Conservation (phyloP, 2,113 vertebrate genomes). For the Phoenicopterus ruber region DNA sequence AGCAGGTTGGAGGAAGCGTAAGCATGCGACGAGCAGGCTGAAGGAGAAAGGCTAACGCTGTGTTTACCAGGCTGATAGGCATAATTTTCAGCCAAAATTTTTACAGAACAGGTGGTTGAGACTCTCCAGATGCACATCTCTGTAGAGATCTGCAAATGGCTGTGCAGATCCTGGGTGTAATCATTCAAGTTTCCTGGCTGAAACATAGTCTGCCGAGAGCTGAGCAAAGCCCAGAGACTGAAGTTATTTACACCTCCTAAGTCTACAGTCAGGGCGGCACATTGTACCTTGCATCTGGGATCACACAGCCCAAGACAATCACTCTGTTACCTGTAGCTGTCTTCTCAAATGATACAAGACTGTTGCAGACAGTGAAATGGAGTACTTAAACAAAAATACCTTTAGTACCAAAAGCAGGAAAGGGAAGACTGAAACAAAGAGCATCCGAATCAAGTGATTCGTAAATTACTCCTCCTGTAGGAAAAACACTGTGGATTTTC, state of each 20-base stretch:
- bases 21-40: not conserved
- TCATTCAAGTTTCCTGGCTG: not conserved
- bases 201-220: not conserved
- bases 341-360: not conserved
- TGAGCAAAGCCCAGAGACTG: not conserved
- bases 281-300: not conserved
- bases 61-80: not conserved
- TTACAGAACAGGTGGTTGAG: not conserved
- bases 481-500: not conserved
- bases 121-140: not conserved
- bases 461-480: not conserved
- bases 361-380: not conserved
- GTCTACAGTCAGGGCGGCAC: not conserved
- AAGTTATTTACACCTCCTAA: not conserved
- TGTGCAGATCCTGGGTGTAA: not conserved
- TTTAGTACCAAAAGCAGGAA: not conserved
- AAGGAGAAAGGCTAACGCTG: not conserved
- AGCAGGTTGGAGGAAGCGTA: not conserved
- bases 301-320: not conserved
- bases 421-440: not conserved
- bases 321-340: not conserved
- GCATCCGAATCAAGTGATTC: not conserved
- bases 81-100: not conserved
- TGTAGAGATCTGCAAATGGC: not conserved
- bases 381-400: not conserved